These are phyloP conservation scores for Palloptera scutellata DNA, from an alignment of 2,888 invertebrate species.

Conservation along the genomic window DNA sequence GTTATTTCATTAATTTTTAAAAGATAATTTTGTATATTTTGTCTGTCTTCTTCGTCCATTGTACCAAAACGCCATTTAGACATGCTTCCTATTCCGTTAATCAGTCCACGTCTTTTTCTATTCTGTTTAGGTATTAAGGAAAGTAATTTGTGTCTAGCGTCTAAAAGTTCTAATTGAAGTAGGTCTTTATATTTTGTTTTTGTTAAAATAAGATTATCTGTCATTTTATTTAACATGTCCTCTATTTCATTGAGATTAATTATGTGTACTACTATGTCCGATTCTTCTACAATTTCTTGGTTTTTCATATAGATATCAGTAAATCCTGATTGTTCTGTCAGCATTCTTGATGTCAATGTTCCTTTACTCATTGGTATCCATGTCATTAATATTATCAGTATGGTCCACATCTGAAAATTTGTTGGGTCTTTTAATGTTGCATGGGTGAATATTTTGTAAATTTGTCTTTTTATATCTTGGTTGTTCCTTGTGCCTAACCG, in stretches of 20 bases:
- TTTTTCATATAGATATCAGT: slow-evolving; percentile 28
- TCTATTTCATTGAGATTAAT: slow-evolving; percentile 22
- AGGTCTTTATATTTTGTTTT: slow-evolving; percentile 28
- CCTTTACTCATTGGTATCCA: slow-evolving; percentile 6
- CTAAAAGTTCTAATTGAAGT: slow-evolving; percentile 27
- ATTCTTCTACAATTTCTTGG: slow-evolving; percentile 29
- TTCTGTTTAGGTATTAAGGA: slow-evolving; percentile 25
- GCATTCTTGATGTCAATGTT: slow-evolving; percentile 13
- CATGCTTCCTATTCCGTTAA: slow-evolving; percentile 30
- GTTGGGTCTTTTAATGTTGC: slow-evolving; percentile 33
- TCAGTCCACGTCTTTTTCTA: slow-evolving; percentile 29
- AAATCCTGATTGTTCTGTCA: slow-evolving; percentile 31
- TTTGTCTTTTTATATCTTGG: slow-evolving; percentile 33
- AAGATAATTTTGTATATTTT: slow-evolving; percentile 13
- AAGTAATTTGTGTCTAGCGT: slow-evolving; percentile 27
- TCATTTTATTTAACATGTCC: slow-evolving; percentile 22
- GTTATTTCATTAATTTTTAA: slow-evolving; percentile 2
- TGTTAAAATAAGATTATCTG: slow-evolving; percentile 28
- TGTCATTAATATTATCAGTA: slow-evolving; percentile 11
- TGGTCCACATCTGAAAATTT: slow-evolving; percentile 33
- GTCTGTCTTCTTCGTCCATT: slow-evolving; percentile 29
- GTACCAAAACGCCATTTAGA: slow-evolving; percentile 33
- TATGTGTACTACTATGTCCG: slow-evolving; percentile 31
- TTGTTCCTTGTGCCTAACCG: slow-evolving; percentile 33
- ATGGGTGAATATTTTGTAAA: slow-evolving; percentile 30